A percentile compares a stretch with the other conserved stretches of the same genome.
Conservation (phyloP, 2,797 vertebrate species). For the Acipenser ruthenus region DNA sequence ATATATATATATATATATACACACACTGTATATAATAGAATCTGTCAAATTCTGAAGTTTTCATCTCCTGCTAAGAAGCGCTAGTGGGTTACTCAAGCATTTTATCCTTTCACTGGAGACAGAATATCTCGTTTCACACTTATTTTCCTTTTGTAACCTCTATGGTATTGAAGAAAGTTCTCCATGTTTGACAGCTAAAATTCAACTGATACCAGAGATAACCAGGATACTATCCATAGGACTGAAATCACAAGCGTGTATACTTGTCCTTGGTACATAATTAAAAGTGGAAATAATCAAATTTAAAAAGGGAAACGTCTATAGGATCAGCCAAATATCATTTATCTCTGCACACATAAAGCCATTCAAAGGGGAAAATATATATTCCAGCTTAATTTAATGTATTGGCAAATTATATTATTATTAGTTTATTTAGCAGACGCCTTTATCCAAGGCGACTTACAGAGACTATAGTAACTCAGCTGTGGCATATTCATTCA, state of each 20-base stretch:
- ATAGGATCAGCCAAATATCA: background rate
- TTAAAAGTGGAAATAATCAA: background rate
- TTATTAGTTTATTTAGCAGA: too few relatives aligned
- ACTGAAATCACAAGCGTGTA: background rate
- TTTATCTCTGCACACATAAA: background rate
- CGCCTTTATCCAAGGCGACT: too few relatives aligned
- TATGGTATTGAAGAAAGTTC: background rate
- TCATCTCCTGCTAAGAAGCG: background rate
- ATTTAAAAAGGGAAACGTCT: background rate
- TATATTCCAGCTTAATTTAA: too few relatives aligned
- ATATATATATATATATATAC: too few relatives aligned
- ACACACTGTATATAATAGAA: too few relatives aligned
- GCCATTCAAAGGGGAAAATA: background rate
- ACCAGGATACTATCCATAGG: too few relatives aligned
- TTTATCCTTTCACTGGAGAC: background rate
- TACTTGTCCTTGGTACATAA: background rate
- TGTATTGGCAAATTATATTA: too few relatives aligned
- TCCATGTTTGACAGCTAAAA: too few relatives aligned
- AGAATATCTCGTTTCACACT: slow-evolving; percentile 3
- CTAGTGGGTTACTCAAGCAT: slow-evolving; percentile 6
- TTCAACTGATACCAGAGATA: too few relatives aligned
- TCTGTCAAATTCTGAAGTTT: too few relatives aligned
- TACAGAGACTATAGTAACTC: too few relatives aligned
- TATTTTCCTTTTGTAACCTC: slow-evolving; percentile 8
- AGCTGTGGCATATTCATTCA: too few relatives aligned